Conservation (phyloP, 2,113 vertebrate species). For the Mellivora capensis region DNA sequence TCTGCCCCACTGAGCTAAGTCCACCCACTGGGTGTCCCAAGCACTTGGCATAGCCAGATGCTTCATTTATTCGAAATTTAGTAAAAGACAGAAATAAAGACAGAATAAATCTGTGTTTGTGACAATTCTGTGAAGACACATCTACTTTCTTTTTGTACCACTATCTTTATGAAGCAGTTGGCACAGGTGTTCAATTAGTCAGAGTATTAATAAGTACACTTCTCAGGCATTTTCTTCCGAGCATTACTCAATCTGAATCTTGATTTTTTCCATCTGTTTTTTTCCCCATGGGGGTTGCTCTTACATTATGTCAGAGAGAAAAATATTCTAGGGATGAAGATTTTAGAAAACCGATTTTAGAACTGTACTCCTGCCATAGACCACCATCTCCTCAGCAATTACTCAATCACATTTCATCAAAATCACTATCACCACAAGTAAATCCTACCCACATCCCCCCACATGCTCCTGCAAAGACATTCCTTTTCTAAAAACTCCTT, state of each 20-base stretch:
- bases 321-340: background rate
- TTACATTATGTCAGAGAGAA: background rate
- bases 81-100: background rate
- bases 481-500: background rate
- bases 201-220: background rate
- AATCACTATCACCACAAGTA: background rate
- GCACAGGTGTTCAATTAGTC: background rate
- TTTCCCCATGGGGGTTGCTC: background rate
- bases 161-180: background rate
- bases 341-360: slow-evolving; percentile 23
- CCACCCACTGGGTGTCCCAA: background rate
- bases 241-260: background rate
- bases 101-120: background rate
- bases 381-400: background rate
- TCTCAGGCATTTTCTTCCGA: background rate
- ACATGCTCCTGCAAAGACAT: background rate
- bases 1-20: background rate
- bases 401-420: background rate
- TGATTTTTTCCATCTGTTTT: slow-evolving; percentile 42
- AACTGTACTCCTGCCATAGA: background rate
- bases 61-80: background rate
- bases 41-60: background rate
- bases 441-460: background rate
- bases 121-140: background rate
- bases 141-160: background rate